A percentile compares a stretch with the other conserved stretches of the same genome.
Conservation (phyloP, 2,888 invertebrate genomes). For the Blomia tropicalis region DNA sequence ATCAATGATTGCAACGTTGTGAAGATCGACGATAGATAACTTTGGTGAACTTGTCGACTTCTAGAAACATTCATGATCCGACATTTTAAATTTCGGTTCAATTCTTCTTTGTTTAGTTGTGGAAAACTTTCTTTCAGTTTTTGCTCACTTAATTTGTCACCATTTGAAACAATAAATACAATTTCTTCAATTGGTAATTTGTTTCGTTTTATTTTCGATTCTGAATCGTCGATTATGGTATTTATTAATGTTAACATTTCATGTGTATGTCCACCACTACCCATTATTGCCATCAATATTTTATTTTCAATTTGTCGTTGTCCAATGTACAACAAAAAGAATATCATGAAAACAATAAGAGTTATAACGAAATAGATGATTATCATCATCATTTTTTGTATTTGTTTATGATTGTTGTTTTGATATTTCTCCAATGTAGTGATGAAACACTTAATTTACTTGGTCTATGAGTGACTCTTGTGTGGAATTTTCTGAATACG, state of each 20-base stretch:
- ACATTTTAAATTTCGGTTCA: background rate
- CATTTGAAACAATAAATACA: constrained; percentile 57
- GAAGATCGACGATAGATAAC: constrained; percentile 57
- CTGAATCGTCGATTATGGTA: constrained; percentile 40
- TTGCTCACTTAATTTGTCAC: constrained; percentile 55
- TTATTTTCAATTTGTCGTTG: background rate
- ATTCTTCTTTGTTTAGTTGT: background rate
- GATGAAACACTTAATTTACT: no score
- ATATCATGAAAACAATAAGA: no score
- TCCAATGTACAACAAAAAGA: background rate
- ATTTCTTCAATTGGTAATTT: constrained; percentile 35
- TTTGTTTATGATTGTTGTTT: no score
- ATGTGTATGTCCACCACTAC: constrained; percentile 82
- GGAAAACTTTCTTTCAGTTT: constrained; percentile 43
- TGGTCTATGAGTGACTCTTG: no score
- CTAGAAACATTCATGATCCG: constrained; percentile 29
- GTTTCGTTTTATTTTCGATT: background rate
- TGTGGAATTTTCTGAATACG: constrained; percentile 10
- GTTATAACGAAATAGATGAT: no score
- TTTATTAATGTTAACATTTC: constrained; percentile 63
- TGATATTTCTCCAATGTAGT: no score
- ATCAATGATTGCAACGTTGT: constrained; percentile 59
- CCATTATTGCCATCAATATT: constrained; percentile 36
- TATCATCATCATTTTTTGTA: background rate
- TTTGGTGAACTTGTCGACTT: constrained; percentile 71